These are phyloP conservation scores for Rhineura floridana DNA, from an alignment of 2,113 vertebrate species.

Conservation along the genomic window DNA sequence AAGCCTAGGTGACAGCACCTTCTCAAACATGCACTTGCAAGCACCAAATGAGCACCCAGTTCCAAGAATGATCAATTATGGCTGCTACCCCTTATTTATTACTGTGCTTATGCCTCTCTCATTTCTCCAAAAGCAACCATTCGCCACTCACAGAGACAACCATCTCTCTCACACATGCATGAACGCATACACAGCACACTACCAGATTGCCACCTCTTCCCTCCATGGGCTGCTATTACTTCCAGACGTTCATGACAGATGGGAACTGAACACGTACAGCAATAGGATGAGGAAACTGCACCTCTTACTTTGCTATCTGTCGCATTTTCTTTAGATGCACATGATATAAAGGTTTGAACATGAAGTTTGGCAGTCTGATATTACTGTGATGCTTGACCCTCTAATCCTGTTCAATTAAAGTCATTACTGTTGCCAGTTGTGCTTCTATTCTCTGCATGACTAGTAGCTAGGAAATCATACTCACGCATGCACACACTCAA, in stretches of 20 bases:
- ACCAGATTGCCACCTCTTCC: too few species aligned
- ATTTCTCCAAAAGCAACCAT: too few species aligned
- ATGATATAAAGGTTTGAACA: not conserved
- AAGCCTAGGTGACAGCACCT: not conserved
- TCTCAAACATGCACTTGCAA: not conserved
- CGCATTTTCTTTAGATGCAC: not conserved
- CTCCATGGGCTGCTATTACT: not conserved
- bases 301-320: not conserved
- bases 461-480: not conserved
- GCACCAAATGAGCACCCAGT: not conserved
- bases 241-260: not conserved
- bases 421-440: not conserved
- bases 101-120: too few species aligned
- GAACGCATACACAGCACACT: too few species aligned
- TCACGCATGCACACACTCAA: not conserved
- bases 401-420: not conserved
- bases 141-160: too few species aligned
- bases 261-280: not conserved
- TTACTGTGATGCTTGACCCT: not conserved
- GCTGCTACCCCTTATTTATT: too few species aligned
- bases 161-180: too few species aligned
- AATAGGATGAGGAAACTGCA: not conserved
- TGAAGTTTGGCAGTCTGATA: not conserved
- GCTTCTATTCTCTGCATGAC: not conserved
- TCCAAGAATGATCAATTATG: too few species aligned